Conservation (phyloP, 2,888 invertebrate species). For the Mythimna loreyi region DNA sequence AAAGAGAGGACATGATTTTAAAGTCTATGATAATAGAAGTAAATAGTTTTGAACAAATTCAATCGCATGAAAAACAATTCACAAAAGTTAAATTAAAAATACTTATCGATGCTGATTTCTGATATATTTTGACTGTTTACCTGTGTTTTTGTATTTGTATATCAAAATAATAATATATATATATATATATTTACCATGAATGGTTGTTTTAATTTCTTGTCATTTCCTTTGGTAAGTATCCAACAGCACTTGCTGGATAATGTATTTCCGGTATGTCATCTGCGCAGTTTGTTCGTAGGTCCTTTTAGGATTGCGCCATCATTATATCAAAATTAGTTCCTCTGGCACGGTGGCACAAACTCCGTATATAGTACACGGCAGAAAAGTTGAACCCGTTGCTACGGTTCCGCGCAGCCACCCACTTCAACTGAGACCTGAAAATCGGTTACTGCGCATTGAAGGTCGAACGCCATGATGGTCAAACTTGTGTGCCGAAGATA, state of each 20-base stretch:
- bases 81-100: too few relatives aligned
- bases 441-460: too few relatives aligned
- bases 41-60: not conserved
- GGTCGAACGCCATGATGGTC: too few relatives aligned
- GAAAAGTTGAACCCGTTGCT: too few relatives aligned
- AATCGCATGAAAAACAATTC: not conserved
- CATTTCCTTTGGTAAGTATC: not conserved
- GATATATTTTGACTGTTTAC: not conserved
- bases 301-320: not conserved
- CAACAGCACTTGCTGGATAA: too few relatives aligned
- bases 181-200: not conserved
- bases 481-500: too few relatives aligned
- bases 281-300: not conserved
- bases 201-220: not conserved
- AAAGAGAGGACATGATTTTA: not conserved
- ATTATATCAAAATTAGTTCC: not conserved
- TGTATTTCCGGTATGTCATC: too few relatives aligned
- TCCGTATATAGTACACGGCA: not conserved
- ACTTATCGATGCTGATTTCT: not conserved
- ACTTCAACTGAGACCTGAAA: too few relatives aligned
- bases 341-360: too few relatives aligned
- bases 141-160: too few relatives aligned
- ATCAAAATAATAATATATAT: conserved; percentile 1
- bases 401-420: too few relatives aligned
- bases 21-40: not conserved